A percentile compares a stretch with the other conserved stretches of the same genome.
phyloP scores from a whole-genome alignment of 2,113 vertebrate genomes.

The Tympanuchus pallidicinctus region DNA sequence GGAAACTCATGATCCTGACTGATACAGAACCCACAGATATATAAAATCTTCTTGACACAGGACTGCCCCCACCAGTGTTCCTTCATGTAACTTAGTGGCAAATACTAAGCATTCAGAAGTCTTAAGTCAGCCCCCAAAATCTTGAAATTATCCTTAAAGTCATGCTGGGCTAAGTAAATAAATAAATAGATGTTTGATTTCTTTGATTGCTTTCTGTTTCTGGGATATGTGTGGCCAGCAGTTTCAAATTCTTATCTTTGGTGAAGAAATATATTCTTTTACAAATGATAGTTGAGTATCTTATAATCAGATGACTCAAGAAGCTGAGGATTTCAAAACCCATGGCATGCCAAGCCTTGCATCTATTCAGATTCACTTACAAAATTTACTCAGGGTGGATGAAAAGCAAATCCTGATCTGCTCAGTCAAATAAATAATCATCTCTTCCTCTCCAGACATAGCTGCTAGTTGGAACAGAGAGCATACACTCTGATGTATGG shows the following conservation, averaged over 20 bases:
- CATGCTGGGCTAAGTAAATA: neutral
- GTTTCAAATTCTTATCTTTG: neutral
- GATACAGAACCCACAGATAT: neutral
- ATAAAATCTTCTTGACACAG: neutral
- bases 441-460: neutral
- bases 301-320: neutral
- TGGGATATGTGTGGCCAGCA: neutral
- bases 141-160: neutral
- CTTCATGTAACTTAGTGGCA: neutral
- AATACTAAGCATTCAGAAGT: neutral
- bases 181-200: neutral
- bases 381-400: neutral
- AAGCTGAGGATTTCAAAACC: neutral
- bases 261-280: neutral
- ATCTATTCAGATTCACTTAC: neutral
- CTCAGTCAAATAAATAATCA: neutral
- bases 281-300: neutral
- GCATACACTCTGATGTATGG: neutral
- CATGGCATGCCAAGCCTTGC: neutral
- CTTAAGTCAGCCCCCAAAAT: neutral
- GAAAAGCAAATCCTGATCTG: constrained; percentile 1
- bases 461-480: neutral
- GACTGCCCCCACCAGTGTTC: neutral
- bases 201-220: neutral
- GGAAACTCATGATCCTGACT: constrained; percentile 12